These are phyloP conservation scores for Dicroscelio sp. DNA, from an alignment of 2,888 invertebrate genomes.

Conservation along the genomic window DNA sequence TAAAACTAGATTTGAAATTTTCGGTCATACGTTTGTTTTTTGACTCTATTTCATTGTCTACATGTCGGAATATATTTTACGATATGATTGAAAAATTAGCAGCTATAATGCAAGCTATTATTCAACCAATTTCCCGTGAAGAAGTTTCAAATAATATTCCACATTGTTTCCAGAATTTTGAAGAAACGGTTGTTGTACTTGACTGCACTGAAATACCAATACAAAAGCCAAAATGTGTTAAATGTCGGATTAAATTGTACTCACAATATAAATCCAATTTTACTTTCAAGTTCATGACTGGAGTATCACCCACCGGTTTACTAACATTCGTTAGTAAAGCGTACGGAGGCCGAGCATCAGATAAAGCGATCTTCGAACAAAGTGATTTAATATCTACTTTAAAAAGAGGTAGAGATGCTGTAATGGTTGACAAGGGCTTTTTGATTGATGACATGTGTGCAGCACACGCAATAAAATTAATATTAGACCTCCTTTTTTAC, in stretches of 20 bases:
- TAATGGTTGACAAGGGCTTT: too few relatives aligned
- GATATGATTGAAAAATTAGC: constrained; percentile 12
- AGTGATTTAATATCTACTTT: too few relatives aligned
- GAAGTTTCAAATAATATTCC: constrained; percentile 24
- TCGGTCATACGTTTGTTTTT: background rate
- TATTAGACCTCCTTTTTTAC: too few relatives aligned
- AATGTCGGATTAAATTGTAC: constrained; percentile 39
- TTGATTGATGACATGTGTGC: too few relatives aligned
- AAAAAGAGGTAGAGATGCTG: too few relatives aligned
- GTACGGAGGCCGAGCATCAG: too few relatives aligned
- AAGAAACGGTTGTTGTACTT: constrained; percentile 20
- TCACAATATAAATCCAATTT: too few relatives aligned
- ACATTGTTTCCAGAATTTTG: constrained; percentile 26
- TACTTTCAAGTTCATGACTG: too few relatives aligned
- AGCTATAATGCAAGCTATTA: background rate
- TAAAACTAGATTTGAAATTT: background rate
- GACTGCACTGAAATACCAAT: constrained; percentile 39
- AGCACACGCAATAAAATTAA: too few relatives aligned
- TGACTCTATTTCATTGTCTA: background rate
- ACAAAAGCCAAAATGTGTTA: constrained; percentile 31
- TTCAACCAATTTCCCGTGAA: constrained; percentile 12
- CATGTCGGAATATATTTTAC: constrained; percentile 20
- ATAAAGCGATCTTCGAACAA: too few relatives aligned
- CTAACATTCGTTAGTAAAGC: too few relatives aligned
- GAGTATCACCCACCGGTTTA: too few relatives aligned